Evolutionary conservation across 2,113 vertebrate species (phyloP), one percentile per base, ranked within the genome.

Genomic region (Serilophus lunatus): DNA sequence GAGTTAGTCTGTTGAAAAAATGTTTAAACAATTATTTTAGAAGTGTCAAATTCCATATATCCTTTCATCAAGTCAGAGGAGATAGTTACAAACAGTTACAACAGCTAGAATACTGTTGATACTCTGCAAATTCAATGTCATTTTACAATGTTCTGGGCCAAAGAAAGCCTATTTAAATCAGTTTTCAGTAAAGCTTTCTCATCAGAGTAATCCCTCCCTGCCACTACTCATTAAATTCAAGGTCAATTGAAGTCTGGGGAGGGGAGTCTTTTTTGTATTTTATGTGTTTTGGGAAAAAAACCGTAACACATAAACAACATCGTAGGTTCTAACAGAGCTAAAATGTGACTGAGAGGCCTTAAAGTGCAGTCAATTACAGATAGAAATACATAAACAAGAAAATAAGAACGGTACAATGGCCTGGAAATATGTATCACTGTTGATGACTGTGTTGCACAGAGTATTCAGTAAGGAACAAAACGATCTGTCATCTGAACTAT

Each of bases 111-210:
- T 6, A 6, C 6, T 44, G 22, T 51, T 94, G 63, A 19, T 66
- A 49, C 17, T 24, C 51, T 44, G 25, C 9, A 91, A 80, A 93
- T 88, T 86, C 45, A 53, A 10, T 50, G 56, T 65, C 42, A n/a
- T 25, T 7, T 49, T 91, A 26, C 17, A 68, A 13, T 9, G 9
- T 56, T 28, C 17, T 50, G 59, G 68, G 51, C 44, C 71, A 93
- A 61, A 89, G 25, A 82, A n/a, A 77, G 29, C 29, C 63, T 77
- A 22, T 70, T 82, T 77, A 88, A 92, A 88, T 38, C 22, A 53
- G n/a, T n/a, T 65, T 59, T 82, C 66, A 74, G 16, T 40, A 66
- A 66, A 78, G 40, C 13, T 93, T 88, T 49, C 44, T 86, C 75
- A 81, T 64, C 60, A 36, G 22, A 94, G 11, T 80, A 71, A 81